Evolutionary conservation across 2,113 vertebrate genomes (phyloP).

Genomic region (Archocentrus centrarchus): DNA sequence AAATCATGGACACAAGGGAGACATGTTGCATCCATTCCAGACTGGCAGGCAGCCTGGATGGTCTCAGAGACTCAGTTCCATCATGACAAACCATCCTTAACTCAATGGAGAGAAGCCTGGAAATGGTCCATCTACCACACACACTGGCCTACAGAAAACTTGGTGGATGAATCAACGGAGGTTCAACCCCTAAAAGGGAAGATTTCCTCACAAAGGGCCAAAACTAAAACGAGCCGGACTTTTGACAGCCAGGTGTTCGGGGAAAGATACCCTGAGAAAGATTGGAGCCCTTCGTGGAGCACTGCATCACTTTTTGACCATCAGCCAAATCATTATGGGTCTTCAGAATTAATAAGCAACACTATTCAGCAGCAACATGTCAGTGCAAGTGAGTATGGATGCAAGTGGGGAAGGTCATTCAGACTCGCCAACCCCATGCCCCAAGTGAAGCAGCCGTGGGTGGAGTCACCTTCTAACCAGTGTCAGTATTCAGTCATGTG

Average conservation of each 20-base stretch:
- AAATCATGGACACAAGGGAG: background rate
- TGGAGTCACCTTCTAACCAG: conserved; percentile 33
- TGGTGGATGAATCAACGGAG: conserved; percentile 33
- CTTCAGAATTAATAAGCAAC: background rate
- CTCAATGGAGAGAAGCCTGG: conserved; percentile 67
- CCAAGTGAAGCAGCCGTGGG: conserved; percentile 40
- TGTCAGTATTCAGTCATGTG: conserved; percentile 31
- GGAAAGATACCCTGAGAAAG: conserved; percentile 28
- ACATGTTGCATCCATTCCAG: background rate
- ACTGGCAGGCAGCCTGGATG: conserved; percentile 69
- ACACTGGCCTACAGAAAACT: background rate
- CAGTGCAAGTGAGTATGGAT: conserved; percentile 19
- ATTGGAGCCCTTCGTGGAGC: conserved; percentile 63
- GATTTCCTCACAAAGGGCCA: conserved; percentile 8
- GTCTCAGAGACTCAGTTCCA: conserved; percentile 48
- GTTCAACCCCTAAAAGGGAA: conserved; percentile 29
- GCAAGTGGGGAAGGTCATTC: conserved; percentile 63
- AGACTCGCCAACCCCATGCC: conserved; percentile 65
- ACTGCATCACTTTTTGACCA: conserved; percentile 13
- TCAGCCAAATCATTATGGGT: background rate
- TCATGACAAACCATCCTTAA: conserved; percentile 59
- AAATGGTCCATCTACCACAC: conserved; percentile 32
- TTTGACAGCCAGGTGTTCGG: conserved; percentile 47
- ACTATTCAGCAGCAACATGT: background rate
- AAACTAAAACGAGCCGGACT: conserved; percentile 27